Percentiles rank a stretch among this genome's conserved stretches.
Evolutionary conservation across 2,797 vertebrate genomes (phyloP).

Genomic region (Mustela erminea): DNA sequence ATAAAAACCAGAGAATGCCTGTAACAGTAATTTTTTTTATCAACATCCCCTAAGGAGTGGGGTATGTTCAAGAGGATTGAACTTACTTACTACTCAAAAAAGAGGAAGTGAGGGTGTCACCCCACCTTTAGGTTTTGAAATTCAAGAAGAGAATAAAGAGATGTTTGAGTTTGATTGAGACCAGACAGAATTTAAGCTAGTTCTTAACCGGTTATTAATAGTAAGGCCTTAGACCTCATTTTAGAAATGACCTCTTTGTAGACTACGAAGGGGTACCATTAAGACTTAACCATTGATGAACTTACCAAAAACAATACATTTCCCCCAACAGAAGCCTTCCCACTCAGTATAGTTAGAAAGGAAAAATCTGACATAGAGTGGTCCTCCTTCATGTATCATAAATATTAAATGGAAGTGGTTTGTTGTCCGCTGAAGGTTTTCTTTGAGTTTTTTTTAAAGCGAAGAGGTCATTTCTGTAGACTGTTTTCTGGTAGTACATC

Average conservation of each 20-base stretch:
- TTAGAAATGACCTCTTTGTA: conserved; percentile 23
- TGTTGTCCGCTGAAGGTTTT: background rate
- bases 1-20: background rate
- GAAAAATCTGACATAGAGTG: background rate
- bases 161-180: conserved; percentile 13
- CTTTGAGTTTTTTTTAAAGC: conserved; percentile 28
- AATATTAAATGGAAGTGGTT: conserved; percentile 41
- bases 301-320: background rate
- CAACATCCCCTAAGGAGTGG: background rate
- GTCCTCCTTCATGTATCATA: conserved; percentile 10
- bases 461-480: background rate
- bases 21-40: background rate
- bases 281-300: conserved; percentile 3
- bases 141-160: conserved; percentile 33
- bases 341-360: background rate
- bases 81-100: conserved; percentile 54
- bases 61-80: background rate
- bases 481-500: conserved; percentile 53
- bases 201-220: conserved; percentile 54
- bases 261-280: background rate
- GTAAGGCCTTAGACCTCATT: background rate
- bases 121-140: conserved; percentile 12
- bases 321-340: background rate
- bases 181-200: background rate
- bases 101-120: background rate